These are phyloP conservation scores for Abrostola triplasia DNA, from an alignment of 2,888 invertebrate species.

Conservation along the genomic window DNA sequence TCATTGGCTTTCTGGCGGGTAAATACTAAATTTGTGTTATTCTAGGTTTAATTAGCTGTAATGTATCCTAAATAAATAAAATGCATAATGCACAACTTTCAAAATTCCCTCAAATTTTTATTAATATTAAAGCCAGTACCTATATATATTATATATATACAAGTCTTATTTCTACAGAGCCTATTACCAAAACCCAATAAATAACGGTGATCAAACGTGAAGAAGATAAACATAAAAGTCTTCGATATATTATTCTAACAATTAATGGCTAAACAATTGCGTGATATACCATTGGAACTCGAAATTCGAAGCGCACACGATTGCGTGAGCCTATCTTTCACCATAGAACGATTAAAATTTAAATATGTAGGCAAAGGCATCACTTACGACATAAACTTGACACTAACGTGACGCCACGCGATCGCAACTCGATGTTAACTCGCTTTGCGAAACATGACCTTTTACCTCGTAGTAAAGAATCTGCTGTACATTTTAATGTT, in stretches of 20 bases:
- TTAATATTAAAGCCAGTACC: too few relatives aligned
- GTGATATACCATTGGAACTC: constrained; percentile 20
- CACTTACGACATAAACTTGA: constrained; percentile 45
- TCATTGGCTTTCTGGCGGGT: too few relatives aligned
- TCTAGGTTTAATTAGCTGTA: too few relatives aligned
- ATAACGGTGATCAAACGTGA: too few relatives aligned
- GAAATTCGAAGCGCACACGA: constrained; percentile 21
- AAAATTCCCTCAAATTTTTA: too few relatives aligned
- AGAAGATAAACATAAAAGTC: too few relatives aligned
- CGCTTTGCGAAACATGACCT: constrained; percentile 50
- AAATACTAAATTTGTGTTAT: too few relatives aligned
- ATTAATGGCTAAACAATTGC: constrained; percentile 7
- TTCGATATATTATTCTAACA: background rate
- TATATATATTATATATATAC: too few relatives aligned
- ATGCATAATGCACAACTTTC: too few relatives aligned
- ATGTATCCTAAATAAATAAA: too few relatives aligned
- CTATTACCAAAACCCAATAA: too few relatives aligned
- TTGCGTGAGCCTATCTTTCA: constrained; percentile 36
- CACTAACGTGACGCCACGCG: constrained; percentile 33
- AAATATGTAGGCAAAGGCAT: constrained; percentile 34
- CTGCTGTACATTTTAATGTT: constrained; percentile 20
- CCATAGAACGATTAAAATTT: constrained; percentile 51
- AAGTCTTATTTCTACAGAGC: too few relatives aligned
- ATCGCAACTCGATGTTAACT: constrained; percentile 34
- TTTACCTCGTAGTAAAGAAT: constrained; percentile 16